phyloP scores from a whole-genome alignment of 30 jellyfish, hydroid and myxozoan genomes.

The Mastigias papua region DNA sequence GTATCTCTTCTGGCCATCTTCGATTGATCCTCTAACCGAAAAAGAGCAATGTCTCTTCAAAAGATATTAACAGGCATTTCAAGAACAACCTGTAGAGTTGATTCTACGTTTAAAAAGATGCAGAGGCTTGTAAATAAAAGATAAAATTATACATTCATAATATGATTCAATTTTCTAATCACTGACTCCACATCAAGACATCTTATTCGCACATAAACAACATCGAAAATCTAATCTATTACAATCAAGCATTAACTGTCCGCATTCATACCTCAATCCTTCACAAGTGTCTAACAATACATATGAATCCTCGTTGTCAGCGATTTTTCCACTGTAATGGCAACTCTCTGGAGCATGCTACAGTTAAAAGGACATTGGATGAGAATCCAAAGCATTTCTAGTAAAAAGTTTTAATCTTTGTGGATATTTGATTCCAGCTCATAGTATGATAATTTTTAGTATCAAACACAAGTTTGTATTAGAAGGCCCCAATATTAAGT shows the following conservation, averaged over 20 bases:
- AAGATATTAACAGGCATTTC: not conserved
- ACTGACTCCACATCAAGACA: too few species aligned
- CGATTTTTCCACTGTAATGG: constrained; percentile 48
- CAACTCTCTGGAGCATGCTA: constrained; percentile 64
- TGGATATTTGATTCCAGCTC: too few species aligned
- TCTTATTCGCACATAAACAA: too few species aligned
- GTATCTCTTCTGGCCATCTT: constrained; percentile 37
- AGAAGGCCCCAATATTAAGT: too few species aligned
- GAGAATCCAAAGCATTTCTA: not conserved
- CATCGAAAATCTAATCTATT: too few species aligned
- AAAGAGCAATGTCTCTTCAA: not conserved
- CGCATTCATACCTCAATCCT: constrained; percentile 45
- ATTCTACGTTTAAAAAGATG: too few species aligned
- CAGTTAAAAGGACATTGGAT: not conserved
- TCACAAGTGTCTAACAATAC: constrained; percentile 55
- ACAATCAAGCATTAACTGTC: too few species aligned
- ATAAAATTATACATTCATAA: not conserved
- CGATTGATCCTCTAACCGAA: constrained; percentile 34
- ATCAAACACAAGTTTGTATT: too few species aligned
- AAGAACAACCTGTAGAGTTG: too few species aligned
- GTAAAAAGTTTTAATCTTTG: too few species aligned
- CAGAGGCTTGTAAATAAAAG: not conserved
- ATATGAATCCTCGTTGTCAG: constrained; percentile 36
- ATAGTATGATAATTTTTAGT: too few species aligned
- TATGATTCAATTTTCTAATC: too few species aligned